Evolutionary conservation across 2,888 invertebrate species (phyloP).

Genomic region (Cataglyphis altisquamis): DNA sequence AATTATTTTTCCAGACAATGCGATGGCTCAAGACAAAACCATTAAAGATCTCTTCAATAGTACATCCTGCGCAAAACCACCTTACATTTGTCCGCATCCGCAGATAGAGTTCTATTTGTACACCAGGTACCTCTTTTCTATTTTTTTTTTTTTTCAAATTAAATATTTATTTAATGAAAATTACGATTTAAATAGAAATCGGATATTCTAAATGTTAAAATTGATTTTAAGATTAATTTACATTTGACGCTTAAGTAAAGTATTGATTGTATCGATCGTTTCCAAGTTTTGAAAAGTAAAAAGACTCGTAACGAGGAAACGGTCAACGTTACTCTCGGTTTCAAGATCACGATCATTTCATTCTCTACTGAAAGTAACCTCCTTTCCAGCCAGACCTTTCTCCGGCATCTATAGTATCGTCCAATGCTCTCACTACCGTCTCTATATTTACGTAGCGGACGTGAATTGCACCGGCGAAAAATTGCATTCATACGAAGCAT

Average conservation of each 20-base stretch:
- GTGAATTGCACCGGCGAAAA: not conserved
- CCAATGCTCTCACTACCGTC: conserved; percentile 60
- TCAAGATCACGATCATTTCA: conserved; percentile 85
- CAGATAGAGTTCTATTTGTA: conserved; percentile 94
- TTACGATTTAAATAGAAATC: not conserved
- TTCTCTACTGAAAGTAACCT: conserved; percentile 84
- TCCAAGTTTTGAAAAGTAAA: not conserved
- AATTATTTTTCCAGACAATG: conserved; percentile 74
- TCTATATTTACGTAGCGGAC: conserved; percentile 36
- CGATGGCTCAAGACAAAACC: conserved; percentile 85
- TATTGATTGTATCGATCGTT: not conserved
- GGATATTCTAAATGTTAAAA: not conserved
- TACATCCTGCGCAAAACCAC: conserved; percentile 93
- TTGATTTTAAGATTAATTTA: not conserved
- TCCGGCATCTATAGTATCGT: conserved; percentile 71
- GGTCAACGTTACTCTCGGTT: conserved; percentile 79
- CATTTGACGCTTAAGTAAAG: not conserved
- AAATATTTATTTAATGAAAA: not conserved
- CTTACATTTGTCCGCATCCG: conserved; percentile 93
- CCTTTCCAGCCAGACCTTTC: conserved; percentile 83
- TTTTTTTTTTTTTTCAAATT: not conserved
- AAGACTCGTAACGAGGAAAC: not conserved
- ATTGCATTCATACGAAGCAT: not conserved
- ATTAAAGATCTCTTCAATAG: conserved; percentile 92
- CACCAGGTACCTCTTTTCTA: conserved; percentile 88